These are phyloP conservation scores for Hydrotaea diabolus DNA, from an alignment of 2,888 invertebrate genomes.

Conservation along the genomic window DNA sequence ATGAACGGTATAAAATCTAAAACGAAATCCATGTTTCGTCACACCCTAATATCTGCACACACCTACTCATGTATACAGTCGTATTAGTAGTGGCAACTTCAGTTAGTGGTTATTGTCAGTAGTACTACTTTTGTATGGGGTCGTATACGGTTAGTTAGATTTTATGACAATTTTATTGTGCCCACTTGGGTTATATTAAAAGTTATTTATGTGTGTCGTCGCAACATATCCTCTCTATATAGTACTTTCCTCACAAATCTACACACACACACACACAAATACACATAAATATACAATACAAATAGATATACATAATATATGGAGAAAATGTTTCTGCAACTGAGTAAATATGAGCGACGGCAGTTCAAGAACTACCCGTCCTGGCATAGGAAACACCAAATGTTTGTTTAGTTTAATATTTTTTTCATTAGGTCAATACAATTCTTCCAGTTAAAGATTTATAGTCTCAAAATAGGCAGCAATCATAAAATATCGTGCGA, in stretches of 20 bases:
- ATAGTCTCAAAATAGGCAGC: too few species aligned
- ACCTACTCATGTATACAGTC: neutral
- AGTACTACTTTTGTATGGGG: neutral
- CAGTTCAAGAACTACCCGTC: neutral
- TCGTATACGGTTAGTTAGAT: slow-evolving; percentile 48
- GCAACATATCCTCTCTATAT: slow-evolving; percentile 35
- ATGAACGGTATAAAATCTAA: too few species aligned
- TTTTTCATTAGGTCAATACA: too few species aligned
- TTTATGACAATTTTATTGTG: slow-evolving; percentile 63
- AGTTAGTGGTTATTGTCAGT: neutral
- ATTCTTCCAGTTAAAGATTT: too few species aligned
- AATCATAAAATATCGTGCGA: too few species aligned
- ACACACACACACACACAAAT: neutral
- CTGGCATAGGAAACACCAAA: too few species aligned
- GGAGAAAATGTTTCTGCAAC: neutral
- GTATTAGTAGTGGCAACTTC: slow-evolving; percentile 1
- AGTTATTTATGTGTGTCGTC: slow-evolving; percentile 49
- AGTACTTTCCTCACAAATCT: neutral
- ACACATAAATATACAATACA: neutral
- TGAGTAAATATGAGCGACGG: neutral
- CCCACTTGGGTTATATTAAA: slow-evolving; percentile 56
- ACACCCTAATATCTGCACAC: neutral
- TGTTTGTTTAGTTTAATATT: too few species aligned
- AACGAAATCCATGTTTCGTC: too few species aligned
- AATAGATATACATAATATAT: slow-evolving; percentile 13